Percentiles rank a stretch among this genome's conserved stretches.
Evolutionary conservation across 2,888 invertebrate genomes (phyloP).

Genomic region (Charanyca ferruginea): DNA sequence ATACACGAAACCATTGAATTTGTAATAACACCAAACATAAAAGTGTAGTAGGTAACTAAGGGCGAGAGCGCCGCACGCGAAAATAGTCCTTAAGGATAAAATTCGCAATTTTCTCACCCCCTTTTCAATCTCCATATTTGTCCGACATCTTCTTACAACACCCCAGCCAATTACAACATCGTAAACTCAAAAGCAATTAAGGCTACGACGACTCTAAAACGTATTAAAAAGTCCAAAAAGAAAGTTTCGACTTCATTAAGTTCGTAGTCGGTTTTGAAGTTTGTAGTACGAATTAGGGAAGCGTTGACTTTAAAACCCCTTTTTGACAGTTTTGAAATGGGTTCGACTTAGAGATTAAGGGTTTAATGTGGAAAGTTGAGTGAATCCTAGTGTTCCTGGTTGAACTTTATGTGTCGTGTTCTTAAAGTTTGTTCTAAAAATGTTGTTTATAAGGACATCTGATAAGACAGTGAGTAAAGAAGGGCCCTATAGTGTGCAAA

Average conservation of each 20-base stretch:
- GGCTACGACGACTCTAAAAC: constrained; percentile 10
- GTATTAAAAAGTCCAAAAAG: constrained; percentile 22
- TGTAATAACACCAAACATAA: not conserved
- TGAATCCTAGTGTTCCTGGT: not conserved
- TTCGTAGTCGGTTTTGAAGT: constrained; percentile 18
- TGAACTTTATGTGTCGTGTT: not conserved
- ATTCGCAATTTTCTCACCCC: not conserved
- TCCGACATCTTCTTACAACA: not conserved
- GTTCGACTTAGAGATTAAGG: not conserved
- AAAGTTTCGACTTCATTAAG: constrained; percentile 44
- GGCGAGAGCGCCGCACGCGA: not conserved
- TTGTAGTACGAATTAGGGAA: constrained; percentile 33
- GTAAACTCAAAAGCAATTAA: constrained; percentile 34
- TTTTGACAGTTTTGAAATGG: constrained; percentile 19
- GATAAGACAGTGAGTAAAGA: no score
- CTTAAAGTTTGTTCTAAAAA: no score
- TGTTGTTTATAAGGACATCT: no score
- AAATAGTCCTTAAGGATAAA: not conserved
- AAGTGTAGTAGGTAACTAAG: not conserved
- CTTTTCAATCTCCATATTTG: not conserved
- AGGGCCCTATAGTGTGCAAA: no score
- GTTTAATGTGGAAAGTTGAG: not conserved
- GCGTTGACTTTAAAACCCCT: constrained; percentile 10
- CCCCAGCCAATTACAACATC: constrained; percentile 26
- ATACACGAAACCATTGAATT: constrained; percentile 3